Conservation (phyloP, 2,113 vertebrate species). For the Scartelaos histophorus region DNA sequence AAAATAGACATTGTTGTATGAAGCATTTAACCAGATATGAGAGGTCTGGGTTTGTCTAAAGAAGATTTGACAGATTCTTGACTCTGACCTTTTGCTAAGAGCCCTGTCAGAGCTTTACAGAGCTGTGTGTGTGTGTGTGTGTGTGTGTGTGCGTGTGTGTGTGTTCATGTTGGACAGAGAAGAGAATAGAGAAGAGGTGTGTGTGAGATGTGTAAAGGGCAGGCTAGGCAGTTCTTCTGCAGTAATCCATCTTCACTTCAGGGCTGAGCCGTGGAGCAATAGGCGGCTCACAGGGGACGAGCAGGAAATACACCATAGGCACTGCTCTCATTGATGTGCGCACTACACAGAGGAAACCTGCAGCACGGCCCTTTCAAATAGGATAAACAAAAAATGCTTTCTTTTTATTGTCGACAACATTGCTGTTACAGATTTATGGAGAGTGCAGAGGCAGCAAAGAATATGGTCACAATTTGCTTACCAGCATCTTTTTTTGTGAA, state of each 20-base stretch:
- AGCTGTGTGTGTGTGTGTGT: conserved; percentile 34
- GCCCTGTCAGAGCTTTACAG: conserved; percentile 59
- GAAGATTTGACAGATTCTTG: conserved; percentile 66
- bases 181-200: conserved; percentile 68
- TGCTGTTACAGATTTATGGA: neutral
- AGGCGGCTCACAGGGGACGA: conserved; percentile 54
- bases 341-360: conserved; percentile 33
- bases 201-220: conserved; percentile 69
- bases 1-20: conserved; percentile 24
- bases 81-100: conserved; percentile 70
- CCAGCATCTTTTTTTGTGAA: neutral
- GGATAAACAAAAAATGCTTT: conserved; percentile 37
- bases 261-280: conserved; percentile 61
- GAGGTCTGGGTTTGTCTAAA: conserved; percentile 37
- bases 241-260: conserved; percentile 73
- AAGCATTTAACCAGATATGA: conserved; percentile 47
- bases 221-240: conserved; percentile 64
- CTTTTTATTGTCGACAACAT: conserved; percentile 8
- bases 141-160: conserved; percentile 32
- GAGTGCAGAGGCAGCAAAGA: neutral
- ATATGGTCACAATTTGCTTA: conserved; percentile 1
- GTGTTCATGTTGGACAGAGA: conserved; percentile 39
- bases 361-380: conserved; percentile 45
- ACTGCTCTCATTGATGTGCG: conserved; percentile 42
- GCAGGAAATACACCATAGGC: conserved; percentile 45